A percentile compares a stretch with the other conserved stretches of the same genome.
Conservation (phyloP, 2,113 vertebrate genomes). For the Ibidorhyncha struthersii region DNA sequence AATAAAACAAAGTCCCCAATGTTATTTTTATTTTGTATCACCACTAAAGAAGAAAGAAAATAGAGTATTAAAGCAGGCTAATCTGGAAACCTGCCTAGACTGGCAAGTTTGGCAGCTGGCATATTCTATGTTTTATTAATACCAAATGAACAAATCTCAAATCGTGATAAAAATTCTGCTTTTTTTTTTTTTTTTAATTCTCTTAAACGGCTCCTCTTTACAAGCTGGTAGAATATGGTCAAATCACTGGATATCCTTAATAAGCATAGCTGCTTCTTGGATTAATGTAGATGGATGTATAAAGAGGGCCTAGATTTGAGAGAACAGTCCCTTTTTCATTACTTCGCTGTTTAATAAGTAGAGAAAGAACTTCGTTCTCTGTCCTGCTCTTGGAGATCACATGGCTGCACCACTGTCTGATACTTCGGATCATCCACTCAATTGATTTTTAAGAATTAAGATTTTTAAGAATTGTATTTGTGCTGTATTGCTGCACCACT, state of each 20-base stretch:
- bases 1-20: background rate
- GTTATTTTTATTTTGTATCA: background rate
- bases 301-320: background rate
- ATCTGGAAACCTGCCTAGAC: background rate
- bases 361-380: background rate
- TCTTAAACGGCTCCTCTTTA: background rate
- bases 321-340: background rate
- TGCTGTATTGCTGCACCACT: background rate
- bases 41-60: constrained; percentile 8
- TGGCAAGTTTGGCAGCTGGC: background rate
- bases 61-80: background rate
- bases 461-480: background rate
- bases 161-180: background rate
- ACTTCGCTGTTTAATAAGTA: background rate
- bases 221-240: background rate
- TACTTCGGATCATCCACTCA: background rate
- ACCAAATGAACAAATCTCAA: background rate
- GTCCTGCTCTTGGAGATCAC: background rate
- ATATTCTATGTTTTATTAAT: background rate
- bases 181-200: background rate
- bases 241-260: background rate
- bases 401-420: background rate
- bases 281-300: background rate
- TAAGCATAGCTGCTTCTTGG: background rate
- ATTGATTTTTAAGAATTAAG: background rate